phyloP scores from a whole-genome alignment of 2,797 vertebrate genomes.

The Gadopsis marmoratus region DNA sequence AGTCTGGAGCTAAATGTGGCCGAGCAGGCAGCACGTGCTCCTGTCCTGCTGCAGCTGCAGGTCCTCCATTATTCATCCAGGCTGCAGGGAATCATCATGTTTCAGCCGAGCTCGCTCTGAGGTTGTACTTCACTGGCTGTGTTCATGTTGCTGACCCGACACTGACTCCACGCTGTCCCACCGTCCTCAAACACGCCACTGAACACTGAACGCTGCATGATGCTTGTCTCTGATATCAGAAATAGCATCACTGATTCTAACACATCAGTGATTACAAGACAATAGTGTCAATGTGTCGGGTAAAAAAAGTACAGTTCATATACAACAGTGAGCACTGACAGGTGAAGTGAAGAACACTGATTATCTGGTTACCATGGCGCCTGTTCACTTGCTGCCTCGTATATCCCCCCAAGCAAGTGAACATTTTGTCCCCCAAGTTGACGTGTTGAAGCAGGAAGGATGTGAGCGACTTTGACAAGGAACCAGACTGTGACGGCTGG shows the following conservation, averaged over 20 bases:
- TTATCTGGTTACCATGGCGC: no score
- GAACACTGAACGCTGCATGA: background rate
- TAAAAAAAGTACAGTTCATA: no score
- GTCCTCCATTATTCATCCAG: slow-evolving; percentile 67
- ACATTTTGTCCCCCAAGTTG: no score
- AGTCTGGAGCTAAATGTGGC: slow-evolving; percentile 27
- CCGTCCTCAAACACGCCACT: slow-evolving; percentile 17
- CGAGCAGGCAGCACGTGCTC: slow-evolving; percentile 3
- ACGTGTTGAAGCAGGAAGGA: no score
- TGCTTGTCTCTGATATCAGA: no score
- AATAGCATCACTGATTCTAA: background rate
- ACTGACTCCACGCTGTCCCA: background rate
- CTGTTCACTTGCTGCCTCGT: no score
- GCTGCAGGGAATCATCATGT: slow-evolving; percentile 52
- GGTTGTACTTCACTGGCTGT: background rate
- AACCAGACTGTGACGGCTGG: no score
- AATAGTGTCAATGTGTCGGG: no score
- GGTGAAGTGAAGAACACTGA: no score
- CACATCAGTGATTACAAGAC: background rate
- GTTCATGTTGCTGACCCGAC: background rate
- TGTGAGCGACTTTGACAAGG: no score
- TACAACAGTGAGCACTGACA: no score
- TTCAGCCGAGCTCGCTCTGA: slow-evolving; percentile 19
- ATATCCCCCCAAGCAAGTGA: no score
- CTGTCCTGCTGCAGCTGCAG: slow-evolving; percentile 36